Base-by-base conservation (phyloP, 2,888 invertebrate genomes). In the Polyommatus iphigenia region DNA sequence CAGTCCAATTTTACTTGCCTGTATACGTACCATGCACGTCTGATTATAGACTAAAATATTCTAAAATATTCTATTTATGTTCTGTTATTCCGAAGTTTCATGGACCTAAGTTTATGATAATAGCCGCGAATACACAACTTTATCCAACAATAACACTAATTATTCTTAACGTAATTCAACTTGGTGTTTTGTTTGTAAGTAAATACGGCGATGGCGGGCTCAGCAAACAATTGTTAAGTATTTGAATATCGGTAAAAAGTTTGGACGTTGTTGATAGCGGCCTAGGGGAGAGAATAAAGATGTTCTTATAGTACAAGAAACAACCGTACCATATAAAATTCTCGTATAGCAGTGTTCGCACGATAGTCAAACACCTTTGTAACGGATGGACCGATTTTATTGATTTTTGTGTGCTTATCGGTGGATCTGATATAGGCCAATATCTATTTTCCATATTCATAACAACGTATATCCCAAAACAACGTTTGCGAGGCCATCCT, bases 201-300 rank as follows among this genome's bases (percentile, higher is more conserved):
- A 75, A 81, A 80, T 77, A 78, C 78, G 77, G 76, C 77, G 77
- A 79, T 73, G 77, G 78, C 76, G 50, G 78, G 80, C 80, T 80
- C 79, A 32, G 73, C n/a, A 41, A 79, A 57, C 83, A 83, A 82
- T 85, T 84, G 85, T 85, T 85, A 83, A 71, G 76, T 82, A 82
- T 81, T 79, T 84, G 82, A 85, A 84, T 86, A 87, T 85, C 88
- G 87, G 86, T 84, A 86, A 84, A 88, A 87, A 87, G 86, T 86
- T 82, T 83, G 87, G 89, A 87, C 85, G 88, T 84, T 77, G 77
- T 81, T 78, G 80, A 82, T 79, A 85, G 57, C 7, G n/a, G 8
- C 18, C 57, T 59, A 59, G n/a, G 59, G 20, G 10, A 46, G 46
- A 46, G 10, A 10, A 46, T 46, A 46, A 0, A 46, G 3, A 46